A percentile compares a stretch with the other conserved stretches of the same genome.
These are phyloP conservation scores for Synergus umbraculus DNA, from an alignment of 2,888 invertebrate genomes.

Conservation along the genomic window DNA sequence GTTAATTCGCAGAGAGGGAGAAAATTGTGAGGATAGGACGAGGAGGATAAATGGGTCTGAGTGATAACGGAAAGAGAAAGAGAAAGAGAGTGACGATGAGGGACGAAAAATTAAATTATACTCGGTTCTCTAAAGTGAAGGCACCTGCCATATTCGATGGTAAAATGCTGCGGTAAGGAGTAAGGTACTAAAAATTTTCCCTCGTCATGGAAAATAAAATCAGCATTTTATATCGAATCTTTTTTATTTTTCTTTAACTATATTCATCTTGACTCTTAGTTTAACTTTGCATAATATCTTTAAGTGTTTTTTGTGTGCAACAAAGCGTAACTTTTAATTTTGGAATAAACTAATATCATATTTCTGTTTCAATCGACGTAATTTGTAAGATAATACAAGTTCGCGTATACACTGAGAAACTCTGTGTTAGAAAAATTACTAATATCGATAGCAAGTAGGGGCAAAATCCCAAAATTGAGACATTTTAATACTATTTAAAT, in stretches of 20 bases:
- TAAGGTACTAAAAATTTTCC: constrained; percentile 19
- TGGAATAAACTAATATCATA: not conserved
- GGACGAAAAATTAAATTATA: constrained; percentile 38
- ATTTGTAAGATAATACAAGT: constrained; percentile 1
- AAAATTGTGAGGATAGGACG: constrained; percentile 4
- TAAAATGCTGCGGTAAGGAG: constrained; percentile 33
- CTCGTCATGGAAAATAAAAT: not conserved
- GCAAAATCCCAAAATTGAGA: no score
- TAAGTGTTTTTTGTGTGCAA: not conserved
- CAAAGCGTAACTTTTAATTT: no score
- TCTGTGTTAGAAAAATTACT: no score
- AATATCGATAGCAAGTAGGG: no score
- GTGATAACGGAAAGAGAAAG: constrained; percentile 1
- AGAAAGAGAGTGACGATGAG: constrained; percentile 30
- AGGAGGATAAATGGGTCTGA: constrained; percentile 1
- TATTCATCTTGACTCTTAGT: not conserved
- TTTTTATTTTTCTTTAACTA: not conserved
- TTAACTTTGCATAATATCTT: no score
- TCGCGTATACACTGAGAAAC: no score
- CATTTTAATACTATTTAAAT: no score
- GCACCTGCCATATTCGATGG: constrained; percentile 26
- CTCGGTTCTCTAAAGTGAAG: constrained; percentile 26
- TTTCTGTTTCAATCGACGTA: not conserved
- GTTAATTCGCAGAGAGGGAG: constrained; percentile 32
- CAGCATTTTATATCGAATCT: not conserved